Conservation (phyloP, 2,113 vertebrate species). For the Climacteris rufus region DNA sequence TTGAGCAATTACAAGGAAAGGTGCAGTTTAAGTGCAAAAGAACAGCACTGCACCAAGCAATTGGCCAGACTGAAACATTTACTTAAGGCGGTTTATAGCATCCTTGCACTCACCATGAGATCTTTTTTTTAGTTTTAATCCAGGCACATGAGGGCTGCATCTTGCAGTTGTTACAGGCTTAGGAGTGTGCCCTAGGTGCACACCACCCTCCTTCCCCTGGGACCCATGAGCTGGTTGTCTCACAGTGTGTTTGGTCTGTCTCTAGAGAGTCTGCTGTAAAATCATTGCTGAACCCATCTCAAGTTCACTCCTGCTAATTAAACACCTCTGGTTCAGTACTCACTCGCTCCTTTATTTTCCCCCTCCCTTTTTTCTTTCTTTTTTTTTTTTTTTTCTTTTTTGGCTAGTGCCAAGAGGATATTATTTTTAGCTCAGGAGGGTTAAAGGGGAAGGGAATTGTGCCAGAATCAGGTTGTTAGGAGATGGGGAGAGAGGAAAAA, state of each 20-base stretch:
- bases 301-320: conserved; percentile 69
- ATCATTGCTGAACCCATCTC: conserved; percentile 57
- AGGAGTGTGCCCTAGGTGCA: background rate
- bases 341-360: background rate
- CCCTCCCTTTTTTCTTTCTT: background rate
- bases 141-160: background rate
- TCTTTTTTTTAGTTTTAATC: background rate
- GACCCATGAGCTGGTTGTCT: conserved; percentile 11
- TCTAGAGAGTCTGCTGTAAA: conserved; percentile 51
- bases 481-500: conserved; percentile 49
- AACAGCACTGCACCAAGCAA: background rate
- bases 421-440: conserved; percentile 75
- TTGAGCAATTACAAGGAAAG: background rate
- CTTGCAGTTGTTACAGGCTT: background rate
- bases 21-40: background rate
- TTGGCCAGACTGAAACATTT: background rate
- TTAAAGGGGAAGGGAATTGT: conserved; percentile 70
- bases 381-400: background rate
- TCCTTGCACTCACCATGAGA: background rate
- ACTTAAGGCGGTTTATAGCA: background rate
- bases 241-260: background rate
- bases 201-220: background rate
- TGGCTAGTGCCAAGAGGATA: conserved; percentile 58
- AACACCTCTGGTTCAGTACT: conserved; percentile 65
- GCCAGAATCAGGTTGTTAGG: conserved; percentile 72